These are phyloP conservation scores for Lateolabrax maculatus DNA, from an alignment of 2,797 vertebrate species.

Conservation along the genomic window DNA sequence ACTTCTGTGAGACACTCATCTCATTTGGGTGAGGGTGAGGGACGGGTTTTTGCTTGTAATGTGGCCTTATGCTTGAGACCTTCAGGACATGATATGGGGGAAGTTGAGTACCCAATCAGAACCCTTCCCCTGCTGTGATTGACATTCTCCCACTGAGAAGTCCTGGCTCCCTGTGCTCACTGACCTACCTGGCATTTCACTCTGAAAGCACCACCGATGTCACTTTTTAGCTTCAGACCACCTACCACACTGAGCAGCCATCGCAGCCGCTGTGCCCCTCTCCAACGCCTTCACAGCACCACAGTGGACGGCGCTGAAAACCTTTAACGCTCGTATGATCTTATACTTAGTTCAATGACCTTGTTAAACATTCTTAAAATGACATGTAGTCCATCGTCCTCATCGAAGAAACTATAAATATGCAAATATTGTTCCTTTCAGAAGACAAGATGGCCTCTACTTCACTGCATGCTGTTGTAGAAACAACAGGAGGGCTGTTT, in stretches of 20 bases:
- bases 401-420: neutral
- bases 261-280: neutral
- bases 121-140: conserved; percentile 56
- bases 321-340: neutral
- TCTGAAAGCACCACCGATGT: conserved; percentile 41
- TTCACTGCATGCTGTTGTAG: neutral
- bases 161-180: conserved; percentile 59
- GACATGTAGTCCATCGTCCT: neutral
- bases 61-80: conserved; percentile 21
- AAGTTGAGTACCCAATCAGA: conserved; percentile 57
- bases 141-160: conserved; percentile 69
- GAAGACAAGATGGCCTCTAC: neutral
- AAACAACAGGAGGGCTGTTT: neutral
- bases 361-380: neutral
- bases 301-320: neutral
- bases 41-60: conserved; percentile 37
- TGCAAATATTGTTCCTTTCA: neutral
- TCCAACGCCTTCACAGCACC: neutral
- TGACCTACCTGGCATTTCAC: conserved; percentile 67
- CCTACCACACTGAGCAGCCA: neutral
- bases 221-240: conserved; percentile 43
- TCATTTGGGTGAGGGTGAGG: conserved; percentile 9
- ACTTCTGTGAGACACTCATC: conserved; percentile 13
- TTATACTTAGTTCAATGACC: neutral
- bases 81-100: conserved; percentile 45